Evolutionary conservation across 2,797 vertebrate species (phyloP).

Genomic region (Ctenosaura bakeri): DNA sequence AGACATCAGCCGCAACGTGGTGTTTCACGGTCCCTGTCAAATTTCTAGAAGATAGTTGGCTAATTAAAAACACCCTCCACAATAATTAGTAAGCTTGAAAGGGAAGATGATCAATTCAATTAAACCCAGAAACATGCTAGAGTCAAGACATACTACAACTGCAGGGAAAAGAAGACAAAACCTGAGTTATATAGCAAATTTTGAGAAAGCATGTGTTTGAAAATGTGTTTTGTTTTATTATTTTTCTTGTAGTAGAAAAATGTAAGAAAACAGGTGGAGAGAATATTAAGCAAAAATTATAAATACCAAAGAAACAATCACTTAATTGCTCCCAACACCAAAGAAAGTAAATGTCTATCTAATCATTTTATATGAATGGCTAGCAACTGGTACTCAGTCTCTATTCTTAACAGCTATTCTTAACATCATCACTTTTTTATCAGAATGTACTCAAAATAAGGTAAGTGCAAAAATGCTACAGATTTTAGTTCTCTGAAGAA

Average conservation of each 20-base stretch:
- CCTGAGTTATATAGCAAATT: accelerated
- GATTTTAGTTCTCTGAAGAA: not conserved
- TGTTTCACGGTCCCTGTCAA: slow-evolving; percentile 17
- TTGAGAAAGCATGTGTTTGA: not conserved
- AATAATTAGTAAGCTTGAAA: not conserved
- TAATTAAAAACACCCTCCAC: slow-evolving; percentile 25
- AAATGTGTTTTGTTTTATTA: not conserved
- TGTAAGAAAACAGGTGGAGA: not conserved
- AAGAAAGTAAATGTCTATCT: not conserved
- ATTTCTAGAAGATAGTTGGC: not conserved
- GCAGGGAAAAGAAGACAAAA: not conserved
- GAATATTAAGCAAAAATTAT: not conserved
- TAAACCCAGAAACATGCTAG: not conserved
- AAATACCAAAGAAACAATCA: not conserved
- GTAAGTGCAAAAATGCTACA: not conserved
- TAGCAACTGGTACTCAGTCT: not conserved
- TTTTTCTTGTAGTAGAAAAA: not conserved
- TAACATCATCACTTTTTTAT: not conserved
- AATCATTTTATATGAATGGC: not conserved
- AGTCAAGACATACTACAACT: not conserved
- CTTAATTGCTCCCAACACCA: not conserved
- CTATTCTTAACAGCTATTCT: not conserved
- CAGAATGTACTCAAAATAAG: slow-evolving; percentile 4
- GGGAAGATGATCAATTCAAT: not conserved
- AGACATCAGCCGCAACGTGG: slow-evolving; percentile 23